These are phyloP conservation scores for Drosophila sp. DNA, from an alignment of 1,140 invertebrate genomes.

Conservation along the genomic window DNA sequence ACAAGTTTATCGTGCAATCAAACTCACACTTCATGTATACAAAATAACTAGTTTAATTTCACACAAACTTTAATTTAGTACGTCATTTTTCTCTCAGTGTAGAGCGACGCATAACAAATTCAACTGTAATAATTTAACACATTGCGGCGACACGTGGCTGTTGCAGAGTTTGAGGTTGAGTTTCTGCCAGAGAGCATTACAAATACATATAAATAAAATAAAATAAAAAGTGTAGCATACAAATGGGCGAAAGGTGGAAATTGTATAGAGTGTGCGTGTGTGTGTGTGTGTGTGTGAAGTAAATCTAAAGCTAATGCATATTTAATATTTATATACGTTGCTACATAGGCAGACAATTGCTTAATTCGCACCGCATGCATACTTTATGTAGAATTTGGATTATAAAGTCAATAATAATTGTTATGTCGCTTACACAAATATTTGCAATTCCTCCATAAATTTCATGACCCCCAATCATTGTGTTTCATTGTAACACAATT, in stretches of 20 bases:
- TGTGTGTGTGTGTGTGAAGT: constrained; percentile 26
- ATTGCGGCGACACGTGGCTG: constrained; percentile 48
- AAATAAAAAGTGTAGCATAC: constrained; percentile 59
- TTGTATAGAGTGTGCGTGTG: constrained; percentile 27
- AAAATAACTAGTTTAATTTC: too few species aligned
- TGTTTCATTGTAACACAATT: neutral
- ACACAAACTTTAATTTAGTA: too few species aligned
- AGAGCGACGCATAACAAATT: constrained; percentile 56
- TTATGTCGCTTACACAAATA: constrained; percentile 46
- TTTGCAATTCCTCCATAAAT: constrained; percentile 31
- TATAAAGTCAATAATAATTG: constrained; percentile 54
- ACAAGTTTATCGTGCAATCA: too few species aligned
- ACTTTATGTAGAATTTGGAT: constrained; percentile 23
- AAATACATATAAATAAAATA: constrained; percentile 7
- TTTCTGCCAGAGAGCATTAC: constrained; percentile 21
- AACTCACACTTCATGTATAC: too few species aligned
- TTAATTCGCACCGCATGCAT: constrained; percentile 56
- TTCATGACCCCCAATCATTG: constrained; percentile 5
- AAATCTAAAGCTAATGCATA: constrained; percentile 70
- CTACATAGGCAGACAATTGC: constrained; percentile 49
- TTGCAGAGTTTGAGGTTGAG: neutral
- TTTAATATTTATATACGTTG: constrained; percentile 67
- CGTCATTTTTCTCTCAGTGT: neutral
- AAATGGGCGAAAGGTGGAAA: constrained; percentile 58
- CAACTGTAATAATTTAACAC: constrained; percentile 83